These are phyloP conservation scores for Nebria brevicollis DNA, from an alignment of 2,888 invertebrate species.

Conservation along the genomic window DNA sequence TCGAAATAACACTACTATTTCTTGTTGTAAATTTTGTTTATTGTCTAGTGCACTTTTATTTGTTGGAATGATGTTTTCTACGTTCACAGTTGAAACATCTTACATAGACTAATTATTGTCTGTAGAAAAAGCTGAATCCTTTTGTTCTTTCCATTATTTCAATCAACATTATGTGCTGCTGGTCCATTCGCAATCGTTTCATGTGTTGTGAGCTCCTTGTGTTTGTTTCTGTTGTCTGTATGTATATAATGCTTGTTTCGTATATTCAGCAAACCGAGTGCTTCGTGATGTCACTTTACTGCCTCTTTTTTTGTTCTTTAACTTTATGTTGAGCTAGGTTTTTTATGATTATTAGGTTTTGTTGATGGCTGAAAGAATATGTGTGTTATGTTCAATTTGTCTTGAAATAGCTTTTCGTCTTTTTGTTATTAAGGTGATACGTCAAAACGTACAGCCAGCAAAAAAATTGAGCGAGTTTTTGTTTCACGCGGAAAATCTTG, in stretches of 20 bases:
- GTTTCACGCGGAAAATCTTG: not conserved
- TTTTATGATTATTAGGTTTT: not conserved
- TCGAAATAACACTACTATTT: not conserved
- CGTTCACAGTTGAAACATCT: not conserved
- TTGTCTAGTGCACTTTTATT: slow-evolving; percentile 2
- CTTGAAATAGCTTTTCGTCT: not conserved
- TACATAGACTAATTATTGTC: slow-evolving; percentile 38
- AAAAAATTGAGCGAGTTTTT: not conserved
- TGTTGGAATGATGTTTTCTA: slow-evolving; percentile 35
- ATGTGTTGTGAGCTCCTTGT: not conserved
- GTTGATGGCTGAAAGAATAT: slow-evolving; percentile 1
- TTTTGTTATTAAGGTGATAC: not conserved
- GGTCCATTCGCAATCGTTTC: slow-evolving; percentile 15
- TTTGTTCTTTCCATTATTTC: slow-evolving; percentile 44
- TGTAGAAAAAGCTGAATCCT: slow-evolving; percentile 17
- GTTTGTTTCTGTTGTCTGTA: not conserved
- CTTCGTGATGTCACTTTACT: not conserved
- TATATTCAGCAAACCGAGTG: not conserved
- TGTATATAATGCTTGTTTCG: not conserved
- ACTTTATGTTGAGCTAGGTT: not conserved
- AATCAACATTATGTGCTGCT: slow-evolving; percentile 21
- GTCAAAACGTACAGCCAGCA: not conserved
- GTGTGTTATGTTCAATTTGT: not conserved
- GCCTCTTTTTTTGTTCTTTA: not conserved
- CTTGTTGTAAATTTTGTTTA: not conserved